Conservation (phyloP, 1,140 invertebrate species). For the Panagrolaimus sp. region DNA sequence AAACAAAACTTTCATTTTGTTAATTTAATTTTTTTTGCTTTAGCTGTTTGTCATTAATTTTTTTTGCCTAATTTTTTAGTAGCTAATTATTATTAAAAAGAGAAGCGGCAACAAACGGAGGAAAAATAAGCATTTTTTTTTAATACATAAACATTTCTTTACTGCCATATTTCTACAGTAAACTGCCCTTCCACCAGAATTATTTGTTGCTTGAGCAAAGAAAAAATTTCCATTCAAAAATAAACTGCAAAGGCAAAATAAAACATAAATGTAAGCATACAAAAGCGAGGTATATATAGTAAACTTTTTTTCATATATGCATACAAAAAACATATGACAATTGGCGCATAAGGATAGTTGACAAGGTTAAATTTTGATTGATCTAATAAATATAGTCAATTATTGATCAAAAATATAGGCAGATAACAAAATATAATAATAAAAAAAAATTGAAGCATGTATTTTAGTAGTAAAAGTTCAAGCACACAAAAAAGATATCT, state of each 20-base stretch:
- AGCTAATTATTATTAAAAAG: not conserved
- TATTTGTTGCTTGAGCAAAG: not conserved
- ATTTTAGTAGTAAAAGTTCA: not conserved
- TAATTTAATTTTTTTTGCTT: conserved; percentile 5
- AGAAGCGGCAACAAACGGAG: too few species aligned
- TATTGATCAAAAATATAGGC: not conserved
- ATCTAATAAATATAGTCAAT: not conserved
- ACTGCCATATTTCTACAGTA: not conserved
- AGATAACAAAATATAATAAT: not conserved
- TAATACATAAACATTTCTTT: too few species aligned
- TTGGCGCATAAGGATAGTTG: not conserved
- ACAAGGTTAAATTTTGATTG: not conserved
- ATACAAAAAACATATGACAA: conserved; percentile 12
- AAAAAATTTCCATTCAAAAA: not conserved
- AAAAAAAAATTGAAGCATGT: not conserved
- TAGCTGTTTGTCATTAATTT: not conserved
- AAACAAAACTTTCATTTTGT: not conserved
- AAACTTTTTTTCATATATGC: conserved; percentile 12
- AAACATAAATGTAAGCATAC: not conserved
- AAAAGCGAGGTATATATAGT: conserved; percentile 11
- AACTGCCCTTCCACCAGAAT: not conserved
- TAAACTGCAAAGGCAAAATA: not conserved
- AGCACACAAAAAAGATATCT: not conserved
- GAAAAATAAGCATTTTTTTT: not conserved
- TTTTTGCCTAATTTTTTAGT: not conserved